Evolutionary conservation across 2,113 vertebrate species (phyloP), one percentile per base, ranked within the genome.

Genomic region (Pluvialis apricaria): DNA sequence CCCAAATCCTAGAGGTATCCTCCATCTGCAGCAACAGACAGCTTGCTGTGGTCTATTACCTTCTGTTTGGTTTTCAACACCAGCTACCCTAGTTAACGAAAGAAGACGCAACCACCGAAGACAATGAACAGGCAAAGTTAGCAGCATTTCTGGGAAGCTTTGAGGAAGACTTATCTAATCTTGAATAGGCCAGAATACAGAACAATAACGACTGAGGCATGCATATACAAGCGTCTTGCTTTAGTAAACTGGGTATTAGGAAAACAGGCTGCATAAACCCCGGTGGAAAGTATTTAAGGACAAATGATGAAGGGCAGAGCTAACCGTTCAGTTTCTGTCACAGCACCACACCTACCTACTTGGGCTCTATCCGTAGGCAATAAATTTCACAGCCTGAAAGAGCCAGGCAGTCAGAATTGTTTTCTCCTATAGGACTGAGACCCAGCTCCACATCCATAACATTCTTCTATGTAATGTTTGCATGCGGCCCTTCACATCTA

Each of bases 11-110:
- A 94, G 94, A 96, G 91, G 95, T 92, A 95, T 77, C 95, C 86
- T 95, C 95, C 96, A 94, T 90, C 94, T 97, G 96, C 89, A 95
- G 82, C 79, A 96, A 91, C 88, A 93, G 95, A 95, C 95, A 95
- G 62, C 83, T 95, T 31, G 29, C 82, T 94, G 90, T 92, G 79
- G 91, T 96, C 95, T 94, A 96, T 90, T 97, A 96, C 94, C 90
- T 97, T 97, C 95, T 96, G 95, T 85, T 96, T 94, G 93, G 75
- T 94, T 97, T 96, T 96, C 94, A 91, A 79, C 84, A 95, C 92
- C 85, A 95, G 68, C 85, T 92, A 86, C 54, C 45, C 85, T 45
- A 93, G 90, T 55, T 96, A 93, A 96, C 58, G 61, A 86, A 89
- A 82, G 92, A 92, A 87, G 94, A 94, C 58, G 66, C 86, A 91